Percentiles rank a stretch among this genome's conserved stretches.
These are phyloP conservation scores for Tachysurus fulvidraco DNA, from an alignment of 2,113 vertebrate species.

Conservation along the genomic window DNA sequence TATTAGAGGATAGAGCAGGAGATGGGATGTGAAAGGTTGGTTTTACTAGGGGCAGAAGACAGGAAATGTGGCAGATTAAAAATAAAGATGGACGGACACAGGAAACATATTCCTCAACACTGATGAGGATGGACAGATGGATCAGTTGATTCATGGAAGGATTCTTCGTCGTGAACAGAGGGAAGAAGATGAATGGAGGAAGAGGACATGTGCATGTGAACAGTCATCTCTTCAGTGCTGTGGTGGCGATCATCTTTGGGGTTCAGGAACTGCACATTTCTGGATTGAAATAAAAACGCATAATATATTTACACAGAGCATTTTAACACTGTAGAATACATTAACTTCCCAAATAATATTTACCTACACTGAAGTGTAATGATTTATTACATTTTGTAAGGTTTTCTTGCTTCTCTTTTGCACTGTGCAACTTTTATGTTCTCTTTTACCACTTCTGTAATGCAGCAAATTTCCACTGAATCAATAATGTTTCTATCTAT, in stretches of 20 bases:
- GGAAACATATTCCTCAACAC: not conserved
- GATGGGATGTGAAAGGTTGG: not conserved
- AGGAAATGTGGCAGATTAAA: not conserved
- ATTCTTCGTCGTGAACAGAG: not conserved
- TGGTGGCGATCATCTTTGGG: conserved; percentile 42
- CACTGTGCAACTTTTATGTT: not conserved
- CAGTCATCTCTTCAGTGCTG: conserved; percentile 42
- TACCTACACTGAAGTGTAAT: not conserved
- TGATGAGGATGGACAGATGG: not conserved
- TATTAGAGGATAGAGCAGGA: not conserved
- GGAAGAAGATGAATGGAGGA: conserved; percentile 28
- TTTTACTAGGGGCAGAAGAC: not conserved
- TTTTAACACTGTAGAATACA: not conserved
- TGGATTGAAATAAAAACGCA: not conserved
- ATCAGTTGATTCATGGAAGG: too few species aligned
- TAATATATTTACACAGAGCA: not conserved
- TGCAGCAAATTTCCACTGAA: not conserved
- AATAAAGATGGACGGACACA: not conserved
- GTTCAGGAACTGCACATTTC: conserved; percentile 36
- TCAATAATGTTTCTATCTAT: too few species aligned
- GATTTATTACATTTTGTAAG: not conserved
- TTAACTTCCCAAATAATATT: not conserved
- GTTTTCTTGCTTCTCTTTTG: too few species aligned
- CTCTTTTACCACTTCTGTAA: not conserved
- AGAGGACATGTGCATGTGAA: conserved; percentile 24